These are phyloP conservation scores for Myiozetetes cayanensis DNA, from an alignment of 2,113 vertebrate genomes.

Conservation along the genomic window DNA sequence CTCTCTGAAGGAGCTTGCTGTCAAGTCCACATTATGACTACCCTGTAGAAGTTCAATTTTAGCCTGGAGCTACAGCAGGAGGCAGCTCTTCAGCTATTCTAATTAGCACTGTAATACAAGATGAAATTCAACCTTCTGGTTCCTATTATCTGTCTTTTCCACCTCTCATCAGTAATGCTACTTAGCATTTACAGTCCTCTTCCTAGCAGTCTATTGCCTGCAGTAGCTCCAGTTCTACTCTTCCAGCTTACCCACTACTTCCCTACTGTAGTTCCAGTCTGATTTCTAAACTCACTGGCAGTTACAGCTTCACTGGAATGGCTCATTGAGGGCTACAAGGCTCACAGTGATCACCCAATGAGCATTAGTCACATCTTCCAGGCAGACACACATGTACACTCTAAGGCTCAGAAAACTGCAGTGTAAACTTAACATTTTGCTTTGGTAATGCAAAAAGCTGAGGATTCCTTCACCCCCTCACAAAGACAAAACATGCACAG, in stretches of 20 bases:
- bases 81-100: background rate
- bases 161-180: background rate
- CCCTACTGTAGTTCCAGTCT: background rate
- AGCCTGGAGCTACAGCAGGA: background rate
- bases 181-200: background rate
- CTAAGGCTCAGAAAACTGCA: background rate
- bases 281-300: background rate
- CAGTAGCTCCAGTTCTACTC: background rate
- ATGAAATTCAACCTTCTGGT: slow-evolving; percentile 22
- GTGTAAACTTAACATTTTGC: background rate
- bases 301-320: background rate
- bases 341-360: background rate
- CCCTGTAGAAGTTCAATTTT: background rate
- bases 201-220: background rate
- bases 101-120: slow-evolving; percentile 26
- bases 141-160: slow-evolving; percentile 4
- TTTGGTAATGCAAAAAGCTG: background rate
- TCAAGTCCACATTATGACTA: background rate
- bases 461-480: background rate
- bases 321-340: background rate
- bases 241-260: background rate
- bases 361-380: background rate
- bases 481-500: background rate
- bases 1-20: background rate
- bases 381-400: background rate